Base-by-base conservation (phyloP, 2,888 invertebrate genomes). In the Eilema sororculum region DNA sequence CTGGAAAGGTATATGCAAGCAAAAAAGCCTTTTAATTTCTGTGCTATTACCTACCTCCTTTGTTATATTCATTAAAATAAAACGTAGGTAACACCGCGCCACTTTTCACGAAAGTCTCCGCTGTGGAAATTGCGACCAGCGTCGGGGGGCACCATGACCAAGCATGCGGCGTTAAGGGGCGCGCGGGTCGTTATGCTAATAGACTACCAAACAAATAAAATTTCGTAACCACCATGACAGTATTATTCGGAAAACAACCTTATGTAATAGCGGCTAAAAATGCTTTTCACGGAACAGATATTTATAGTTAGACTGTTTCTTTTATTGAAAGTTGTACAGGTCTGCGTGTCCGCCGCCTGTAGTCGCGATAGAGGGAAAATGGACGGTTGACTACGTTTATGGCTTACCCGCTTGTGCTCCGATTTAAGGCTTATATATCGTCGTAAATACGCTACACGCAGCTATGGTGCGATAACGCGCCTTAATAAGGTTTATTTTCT, bases 81-180 rank as follows among this genome's bases (percentile, higher is more conserved):
- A 82, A 84, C 87, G 87, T 87, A 85, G 85, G 84, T 85, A 84
- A 80, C 77, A 77, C 83, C 86, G 84, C 84, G 80, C 86, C 85
- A 91, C 87, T 93, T 93, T 94, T 91, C 93, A 92, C 86, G 88
- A 90, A 90, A 88, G 85, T 85, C 88, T 65, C 86, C 87, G 89
- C 84, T 80, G 86, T 93, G 93, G 91, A 95, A 95, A 95, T 95
- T 93, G 95, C 90, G 89, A 91, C 90, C 89, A 91, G 86, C 92
- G 89, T 92, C 89, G 86, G 91, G 87, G 94, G 91, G 91, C 95
- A 93, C 91, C 94, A 91, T 94, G 94, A 93, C 94, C 95, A 94
- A 92, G 95, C 95, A 93, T 95, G 91, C 91, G 92, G 93, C 95
- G 92, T 95, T 95, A 94, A 95, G 94, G 93, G 92, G 95, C 90